These are phyloP conservation scores for Microcebus tavaratra DNA, from an alignment of 2,113 vertebrate genomes.

Conservation along the genomic window DNA sequence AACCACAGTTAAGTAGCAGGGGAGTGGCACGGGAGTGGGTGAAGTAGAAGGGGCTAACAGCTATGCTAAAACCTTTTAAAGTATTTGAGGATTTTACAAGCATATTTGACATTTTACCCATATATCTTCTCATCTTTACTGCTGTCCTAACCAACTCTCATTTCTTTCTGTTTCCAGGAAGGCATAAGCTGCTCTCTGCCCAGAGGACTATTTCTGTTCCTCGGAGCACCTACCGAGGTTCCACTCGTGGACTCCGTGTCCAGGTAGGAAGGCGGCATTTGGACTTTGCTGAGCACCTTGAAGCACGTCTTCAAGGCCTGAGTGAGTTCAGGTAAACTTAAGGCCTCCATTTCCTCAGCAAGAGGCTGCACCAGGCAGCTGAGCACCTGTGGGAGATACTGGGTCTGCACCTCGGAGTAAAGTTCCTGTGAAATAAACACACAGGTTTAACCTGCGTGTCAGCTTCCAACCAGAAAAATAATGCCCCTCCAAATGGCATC, in stretches of 20 bases:
- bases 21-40: no score
- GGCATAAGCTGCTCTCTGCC: background rate
- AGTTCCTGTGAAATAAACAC: conserved; percentile 88
- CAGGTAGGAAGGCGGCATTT: conserved; percentile 96
- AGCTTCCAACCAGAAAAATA: fast-evolving
- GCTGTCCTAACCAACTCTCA: background rate
- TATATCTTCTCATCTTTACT: fast-evolving
- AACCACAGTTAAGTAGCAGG: background rate
- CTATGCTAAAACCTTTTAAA: background rate
- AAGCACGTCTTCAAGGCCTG: conserved; percentile 93
- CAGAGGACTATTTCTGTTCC: fast-evolving
- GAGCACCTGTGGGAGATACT: conserved; percentile 96
- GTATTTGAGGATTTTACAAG: no score
- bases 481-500: background rate
- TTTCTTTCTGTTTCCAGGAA: no score
- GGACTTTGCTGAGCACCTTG: conserved; percentile 96
- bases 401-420: conserved; percentile 95
- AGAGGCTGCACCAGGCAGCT: conserved; percentile 90
- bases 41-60: background rate
- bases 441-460: fast-evolving
- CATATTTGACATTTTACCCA: fast-evolving
- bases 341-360: conserved; percentile 83
- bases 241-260: conserved; percentile 81
- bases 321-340: conserved; percentile 90
- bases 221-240: conserved; percentile 74